Conservation (phyloP, 2,888 invertebrate genomes). For the Troides helena region DNA sequence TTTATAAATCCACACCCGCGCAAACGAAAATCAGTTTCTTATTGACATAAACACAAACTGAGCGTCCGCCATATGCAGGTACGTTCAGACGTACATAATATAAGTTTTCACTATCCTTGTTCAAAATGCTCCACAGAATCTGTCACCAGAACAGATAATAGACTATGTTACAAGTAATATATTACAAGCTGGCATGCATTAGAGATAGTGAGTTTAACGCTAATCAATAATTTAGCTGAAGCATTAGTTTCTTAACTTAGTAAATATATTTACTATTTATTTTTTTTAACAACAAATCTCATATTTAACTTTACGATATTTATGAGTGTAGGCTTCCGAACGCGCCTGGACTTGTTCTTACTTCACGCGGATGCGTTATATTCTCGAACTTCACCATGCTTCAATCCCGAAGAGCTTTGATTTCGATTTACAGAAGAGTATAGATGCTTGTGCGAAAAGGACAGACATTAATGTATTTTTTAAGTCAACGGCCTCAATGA, state of each 20-base stretch:
- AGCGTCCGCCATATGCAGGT: slow-evolving; percentile 79
- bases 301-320: not conserved
- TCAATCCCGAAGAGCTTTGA: slow-evolving; percentile 78
- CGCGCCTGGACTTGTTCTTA: slow-evolving; percentile 48
- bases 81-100: slow-evolving; percentile 63
- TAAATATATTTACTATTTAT: not conserved
- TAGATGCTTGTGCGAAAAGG: slow-evolving; percentile 60
- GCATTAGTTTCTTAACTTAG: not conserved
- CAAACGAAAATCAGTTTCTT: slow-evolving; percentile 77
- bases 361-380: slow-evolving; percentile 55
- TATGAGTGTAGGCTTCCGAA: slow-evolving; percentile 51
- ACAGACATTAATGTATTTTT: slow-evolving; percentile 58
- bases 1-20: slow-evolving; percentile 76
- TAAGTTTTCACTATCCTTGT: slow-evolving; percentile 38
- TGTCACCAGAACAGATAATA: slow-evolving; percentile 38
- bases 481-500: slow-evolving; percentile 76
- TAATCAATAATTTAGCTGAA: not conserved
- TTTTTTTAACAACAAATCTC: not conserved
- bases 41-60: slow-evolving; percentile 81
- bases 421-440: slow-evolving; percentile 80
- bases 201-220: not conserved
- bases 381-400: slow-evolving; percentile 62
- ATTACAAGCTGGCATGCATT: not conserved
- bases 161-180: slow-evolving; percentile 27
- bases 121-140: slow-evolving; percentile 36